Evolutionary conservation across 2,888 invertebrate genomes (phyloP).

Genomic region (Proisotoma minuta): DNA sequence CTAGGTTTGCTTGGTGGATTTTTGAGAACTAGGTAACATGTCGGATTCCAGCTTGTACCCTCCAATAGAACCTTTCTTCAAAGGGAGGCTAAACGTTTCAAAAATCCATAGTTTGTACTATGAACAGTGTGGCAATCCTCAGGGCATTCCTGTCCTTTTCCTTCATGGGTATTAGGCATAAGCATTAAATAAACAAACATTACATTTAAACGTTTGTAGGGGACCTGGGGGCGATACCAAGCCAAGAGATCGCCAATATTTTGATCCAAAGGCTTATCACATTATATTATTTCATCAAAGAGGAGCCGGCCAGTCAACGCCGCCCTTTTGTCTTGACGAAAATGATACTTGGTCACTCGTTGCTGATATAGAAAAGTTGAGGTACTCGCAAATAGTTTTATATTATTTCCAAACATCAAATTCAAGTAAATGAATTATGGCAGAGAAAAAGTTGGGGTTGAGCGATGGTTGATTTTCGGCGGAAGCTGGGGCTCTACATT

Average conservation of each 20-base stretch:
- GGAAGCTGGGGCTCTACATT: slow-evolving; percentile 34
- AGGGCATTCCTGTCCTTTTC: neutral
- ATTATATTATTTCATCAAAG: slow-evolving; percentile 31
- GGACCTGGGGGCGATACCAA: slow-evolving; percentile 32
- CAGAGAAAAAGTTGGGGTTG: slow-evolving; percentile 27
- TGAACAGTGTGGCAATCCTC: neutral
- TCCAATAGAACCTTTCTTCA: neutral
- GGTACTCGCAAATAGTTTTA: too few relatives aligned
- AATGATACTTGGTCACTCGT: slow-evolving; percentile 35
- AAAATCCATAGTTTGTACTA: neutral
- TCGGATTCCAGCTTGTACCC: too few relatives aligned
- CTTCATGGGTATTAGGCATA: neutral
- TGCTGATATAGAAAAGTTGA: slow-evolving; percentile 28
- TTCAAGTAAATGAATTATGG: too few relatives aligned
- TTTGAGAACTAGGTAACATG: too few relatives aligned
- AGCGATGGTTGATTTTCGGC: slow-evolving; percentile 29
- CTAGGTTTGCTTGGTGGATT: too few relatives aligned
- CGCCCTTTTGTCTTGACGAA: slow-evolving; percentile 31
- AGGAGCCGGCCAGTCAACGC: slow-evolving; percentile 30
- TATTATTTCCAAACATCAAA: too few relatives aligned
- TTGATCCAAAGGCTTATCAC: slow-evolving; percentile 30
- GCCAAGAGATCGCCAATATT: slow-evolving; percentile 27
- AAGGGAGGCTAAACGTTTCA: neutral
- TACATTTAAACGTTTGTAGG: slow-evolving; percentile 19
- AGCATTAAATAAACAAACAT: neutral